Evolutionary conservation across 1,140 invertebrate genomes (phyloP).

Genomic region (Phthorimaea operculella): DNA sequence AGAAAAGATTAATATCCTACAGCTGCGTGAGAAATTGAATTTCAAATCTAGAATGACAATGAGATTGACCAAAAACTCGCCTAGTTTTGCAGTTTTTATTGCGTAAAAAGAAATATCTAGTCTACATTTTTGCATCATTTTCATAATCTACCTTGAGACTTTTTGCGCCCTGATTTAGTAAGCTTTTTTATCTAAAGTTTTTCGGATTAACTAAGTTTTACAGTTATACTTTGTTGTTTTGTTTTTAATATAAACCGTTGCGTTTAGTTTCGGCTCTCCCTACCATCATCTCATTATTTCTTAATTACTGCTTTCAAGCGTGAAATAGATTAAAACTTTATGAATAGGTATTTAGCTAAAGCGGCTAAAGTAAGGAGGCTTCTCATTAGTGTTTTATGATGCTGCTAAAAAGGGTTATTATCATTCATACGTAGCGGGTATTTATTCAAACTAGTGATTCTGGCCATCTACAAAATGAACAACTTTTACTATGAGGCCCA

Average conservation of each 20-base stretch:
- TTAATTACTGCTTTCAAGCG: not conserved
- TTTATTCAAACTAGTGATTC: too few species aligned
- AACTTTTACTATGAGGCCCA: too few species aligned
- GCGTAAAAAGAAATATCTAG: not conserved
- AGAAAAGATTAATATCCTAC: too few species aligned
- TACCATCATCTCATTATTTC: not conserved
- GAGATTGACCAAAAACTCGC: not conserved
- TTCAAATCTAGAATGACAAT: not conserved
- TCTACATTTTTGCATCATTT: not conserved
- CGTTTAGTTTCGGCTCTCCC: not conserved
- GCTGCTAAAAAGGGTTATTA: too few species aligned
- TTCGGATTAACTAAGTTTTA: not conserved
- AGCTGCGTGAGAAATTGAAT: too few species aligned
- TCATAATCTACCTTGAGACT: constrained; percentile 2
- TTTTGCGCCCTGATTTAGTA: not conserved
- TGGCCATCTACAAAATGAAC: too few species aligned
- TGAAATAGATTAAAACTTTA: not conserved
- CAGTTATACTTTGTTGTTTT: not conserved
- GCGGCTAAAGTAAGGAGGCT: too few species aligned
- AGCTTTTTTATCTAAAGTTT: not conserved
- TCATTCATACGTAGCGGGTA: too few species aligned
- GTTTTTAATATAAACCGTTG: not conserved
- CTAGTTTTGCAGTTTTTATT: constrained; percentile 2
- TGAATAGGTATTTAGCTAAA: not conserved
- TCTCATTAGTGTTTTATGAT: too few species aligned